Evolutionary conservation across 1,140 invertebrate genomes (phyloP), one percentile per base, ranked within the genome.

Genomic region (Hyles vespertilio): DNA sequence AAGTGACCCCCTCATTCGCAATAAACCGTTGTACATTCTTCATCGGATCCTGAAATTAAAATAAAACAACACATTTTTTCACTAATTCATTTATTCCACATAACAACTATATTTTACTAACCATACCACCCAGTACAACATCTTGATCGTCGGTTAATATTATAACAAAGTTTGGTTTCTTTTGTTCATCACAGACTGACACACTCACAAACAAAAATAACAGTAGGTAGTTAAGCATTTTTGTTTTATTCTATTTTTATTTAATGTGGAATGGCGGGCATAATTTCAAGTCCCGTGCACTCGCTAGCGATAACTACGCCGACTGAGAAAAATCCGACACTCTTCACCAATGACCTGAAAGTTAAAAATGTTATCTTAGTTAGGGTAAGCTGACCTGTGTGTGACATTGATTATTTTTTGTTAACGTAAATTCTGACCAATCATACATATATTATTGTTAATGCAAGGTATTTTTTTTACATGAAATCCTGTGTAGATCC

Each of bases 131-230:
- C 40, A 97, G 85, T 52, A 92, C 84, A 2, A 92, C 85, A 91
- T 98, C 96, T 81, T 97, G 95, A 90, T 98, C 96, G 85, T 98
- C 96, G 9, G 94, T 96, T 52, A 98, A 65, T 50, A 98, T 91
- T 45, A 97, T 76, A 44, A 97, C 89, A 67, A 97, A 94, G 84
- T 97, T 97, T 44, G 94, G 91, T 74, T 67, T 80, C 32, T 61
- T 74, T 7, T 47, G 46, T 54, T 69, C 68, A 59, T 70, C 66
- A 63, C 80, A 72, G 52, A 70, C 33, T 53, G 57, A 63, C n/a
- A 54, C 34, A 56, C 60, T 50, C 32, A 79, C 32, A 48, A 76
- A 56, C 45, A 74, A 74, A 44, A 66, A 62, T 60, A 85, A 62
- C n/a, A 84, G 48, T 58, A 83, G 68, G 77, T 75, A 79, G 72